These are phyloP conservation scores for Trissolcus basalis DNA, from an alignment of 1,140 invertebrate genomes.

Conservation along the genomic window DNA sequence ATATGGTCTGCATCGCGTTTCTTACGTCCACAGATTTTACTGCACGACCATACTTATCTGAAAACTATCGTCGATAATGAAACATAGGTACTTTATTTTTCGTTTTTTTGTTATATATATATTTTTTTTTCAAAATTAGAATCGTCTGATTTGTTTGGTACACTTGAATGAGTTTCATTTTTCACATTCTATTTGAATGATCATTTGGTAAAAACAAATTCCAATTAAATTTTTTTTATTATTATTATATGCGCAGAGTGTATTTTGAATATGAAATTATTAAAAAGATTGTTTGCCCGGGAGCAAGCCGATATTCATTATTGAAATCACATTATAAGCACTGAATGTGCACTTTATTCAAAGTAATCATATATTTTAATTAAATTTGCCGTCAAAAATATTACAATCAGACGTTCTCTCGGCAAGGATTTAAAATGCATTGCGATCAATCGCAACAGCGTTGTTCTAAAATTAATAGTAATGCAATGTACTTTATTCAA, in stretches of 20 bases:
- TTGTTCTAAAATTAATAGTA: constrained; percentile 24
- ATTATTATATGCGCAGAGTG: too few species aligned
- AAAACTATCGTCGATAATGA: constrained; percentile 45
- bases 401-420: constrained; percentile 21
- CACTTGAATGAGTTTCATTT: too few species aligned
- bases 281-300: too few species aligned
- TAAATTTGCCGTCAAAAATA: constrained; percentile 37
- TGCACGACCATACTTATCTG: constrained; percentile 45
- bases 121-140: too few species aligned
- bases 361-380: constrained; percentile 30
- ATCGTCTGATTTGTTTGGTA: too few species aligned
- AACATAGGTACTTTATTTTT: constrained; percentile 4
- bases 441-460: constrained; percentile 28
- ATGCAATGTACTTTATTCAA: constrained; percentile 28
- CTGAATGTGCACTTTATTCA: neutral
- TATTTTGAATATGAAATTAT: too few species aligned
- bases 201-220: too few species aligned
- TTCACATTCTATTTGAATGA: too few species aligned
- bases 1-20: constrained; percentile 49
- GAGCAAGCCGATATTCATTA: too few species aligned
- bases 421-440: constrained; percentile 16
- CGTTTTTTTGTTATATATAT: neutral
- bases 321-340: neutral
- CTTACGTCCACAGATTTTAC: constrained; percentile 40
- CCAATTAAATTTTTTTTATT: too few species aligned